Evolutionary conservation across 2,888 invertebrate species (phyloP).

Genomic region (Beris chalybata): DNA sequence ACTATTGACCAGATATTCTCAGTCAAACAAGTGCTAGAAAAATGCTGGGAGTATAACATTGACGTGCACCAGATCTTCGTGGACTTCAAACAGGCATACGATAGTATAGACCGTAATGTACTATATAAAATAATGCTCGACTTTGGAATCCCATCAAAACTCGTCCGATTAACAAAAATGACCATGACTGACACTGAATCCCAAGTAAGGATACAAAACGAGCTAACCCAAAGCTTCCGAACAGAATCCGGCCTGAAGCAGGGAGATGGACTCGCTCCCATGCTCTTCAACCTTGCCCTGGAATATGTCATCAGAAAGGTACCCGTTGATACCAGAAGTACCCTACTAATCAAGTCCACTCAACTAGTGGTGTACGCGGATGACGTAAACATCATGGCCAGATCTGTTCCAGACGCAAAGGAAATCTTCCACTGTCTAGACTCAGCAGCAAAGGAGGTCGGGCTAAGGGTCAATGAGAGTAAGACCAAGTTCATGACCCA

Average conservation of each 20-base stretch:
- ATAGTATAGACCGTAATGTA: too few relatives aligned
- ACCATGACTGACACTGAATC: background rate
- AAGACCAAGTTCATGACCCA: conserved; percentile 17
- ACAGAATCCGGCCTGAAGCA: background rate
- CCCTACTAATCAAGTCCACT: conserved; percentile 8
- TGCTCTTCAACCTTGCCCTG: conserved; percentile 20
- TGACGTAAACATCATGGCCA: conserved; percentile 13
- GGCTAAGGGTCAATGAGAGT: conserved; percentile 2
- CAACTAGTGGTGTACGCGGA: conserved; percentile 21
- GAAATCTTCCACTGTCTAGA: background rate
- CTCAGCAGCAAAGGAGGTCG: conserved; percentile 3
- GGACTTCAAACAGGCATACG: too few relatives aligned
- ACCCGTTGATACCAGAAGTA: background rate
- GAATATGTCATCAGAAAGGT: conserved; percentile 9
- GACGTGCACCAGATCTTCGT: too few relatives aligned
- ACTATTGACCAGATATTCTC: too few relatives aligned
- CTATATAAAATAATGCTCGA: conserved; percentile 7
- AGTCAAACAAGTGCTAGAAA: too few relatives aligned
- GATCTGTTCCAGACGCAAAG: background rate
- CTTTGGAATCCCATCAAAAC: conserved; percentile 5
- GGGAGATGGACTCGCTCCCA: conserved; percentile 17
- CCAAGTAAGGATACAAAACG: background rate
- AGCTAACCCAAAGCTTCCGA: background rate
- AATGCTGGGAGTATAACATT: too few relatives aligned
- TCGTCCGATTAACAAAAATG: conserved; percentile 12